Evolutionary conservation across 2,113 vertebrate species (phyloP), one percentile per base, ranked within the genome.

Genomic region (Heterocephalus glaber): DNA sequence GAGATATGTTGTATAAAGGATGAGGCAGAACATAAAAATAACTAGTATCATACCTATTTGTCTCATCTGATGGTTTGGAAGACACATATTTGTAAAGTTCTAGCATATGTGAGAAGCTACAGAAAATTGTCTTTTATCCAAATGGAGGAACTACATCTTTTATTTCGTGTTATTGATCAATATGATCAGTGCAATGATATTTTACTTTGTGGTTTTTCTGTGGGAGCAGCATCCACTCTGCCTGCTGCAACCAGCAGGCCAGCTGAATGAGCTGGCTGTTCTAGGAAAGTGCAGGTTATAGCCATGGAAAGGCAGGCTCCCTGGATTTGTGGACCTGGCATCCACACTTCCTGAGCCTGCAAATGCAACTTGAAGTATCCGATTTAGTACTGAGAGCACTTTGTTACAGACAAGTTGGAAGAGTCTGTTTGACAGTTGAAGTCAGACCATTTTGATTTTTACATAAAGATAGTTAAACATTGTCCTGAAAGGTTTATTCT

Each of bases 381-480:
- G 33, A 63, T 54, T 92, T 86, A 28, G 14, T 38, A n/a, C 70
- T 28, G 17, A 80, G 89, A 83, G 30, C 72, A 14, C 86, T 95
- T 80, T 28, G 61, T 81, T 86, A 63, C 56, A 20, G 92, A 92
- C 85, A 79, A 94, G 79, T 83, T 83, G 68, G 92, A 90, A 95
- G 93, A 82, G 85, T 77, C 89, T 90, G 96, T 96, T 88, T 97
- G 95, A 92, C 92, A 95, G 90, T 10, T 74, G 90, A 94, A 97
- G 92, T 94, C 96, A 95, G 83, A 90, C 41, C 49, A 26, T 96
- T 63, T 94, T 80, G 14, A 94, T 97, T 97, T 98, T 98, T 98
- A 93, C 86, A 95, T 86, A 91, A 92, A 89, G 82, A 93, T 95
- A 96, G 96, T 96, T 96, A 94, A 94, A 97, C 97, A 92, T 93